Conservation (phyloP, 2,113 vertebrate species). For the Raja brachyura region DNA sequence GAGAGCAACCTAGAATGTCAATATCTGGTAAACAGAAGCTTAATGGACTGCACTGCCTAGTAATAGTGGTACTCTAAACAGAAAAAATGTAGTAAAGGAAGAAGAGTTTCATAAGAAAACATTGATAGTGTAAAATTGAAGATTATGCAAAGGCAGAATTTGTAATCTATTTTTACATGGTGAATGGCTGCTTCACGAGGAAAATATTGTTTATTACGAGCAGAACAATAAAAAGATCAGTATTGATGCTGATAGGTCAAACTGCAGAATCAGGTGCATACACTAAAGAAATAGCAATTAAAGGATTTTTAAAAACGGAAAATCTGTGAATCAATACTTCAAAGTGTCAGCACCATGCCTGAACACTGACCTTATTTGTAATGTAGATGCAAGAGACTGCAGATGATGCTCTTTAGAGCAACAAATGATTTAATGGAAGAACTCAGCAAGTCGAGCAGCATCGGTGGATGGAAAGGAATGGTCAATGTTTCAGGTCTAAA, state of each 20-base stretch:
- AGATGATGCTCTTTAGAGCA: too few relatives aligned
- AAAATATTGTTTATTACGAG: not conserved
- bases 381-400: not conserved
- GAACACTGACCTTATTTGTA: not conserved
- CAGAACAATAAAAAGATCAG: not conserved
- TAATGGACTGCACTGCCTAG: slow-evolving; percentile 17
- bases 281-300: not conserved
- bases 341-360: not conserved
- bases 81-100: not conserved
- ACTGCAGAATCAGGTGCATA: not conserved
- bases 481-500: too few relatives aligned
- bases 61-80: slow-evolving; percentile 3
- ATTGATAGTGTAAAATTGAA: not conserved
- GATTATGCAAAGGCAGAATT: not conserved
- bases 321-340: not conserved
- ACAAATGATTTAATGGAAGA: too few relatives aligned
- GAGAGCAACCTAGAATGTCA: slow-evolving; percentile 26
- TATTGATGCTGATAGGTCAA: not conserved
- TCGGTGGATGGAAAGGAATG: too few relatives aligned
- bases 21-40: slow-evolving; percentile 23
- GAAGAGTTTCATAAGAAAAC: not conserved
- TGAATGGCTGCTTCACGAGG: not conserved
- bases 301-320: not conserved
- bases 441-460: too few relatives aligned
- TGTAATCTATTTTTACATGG: not conserved